These are phyloP conservation scores for Callocephalon fimbriatum DNA, from an alignment of 2,113 vertebrate genomes.

Conservation along the genomic window DNA sequence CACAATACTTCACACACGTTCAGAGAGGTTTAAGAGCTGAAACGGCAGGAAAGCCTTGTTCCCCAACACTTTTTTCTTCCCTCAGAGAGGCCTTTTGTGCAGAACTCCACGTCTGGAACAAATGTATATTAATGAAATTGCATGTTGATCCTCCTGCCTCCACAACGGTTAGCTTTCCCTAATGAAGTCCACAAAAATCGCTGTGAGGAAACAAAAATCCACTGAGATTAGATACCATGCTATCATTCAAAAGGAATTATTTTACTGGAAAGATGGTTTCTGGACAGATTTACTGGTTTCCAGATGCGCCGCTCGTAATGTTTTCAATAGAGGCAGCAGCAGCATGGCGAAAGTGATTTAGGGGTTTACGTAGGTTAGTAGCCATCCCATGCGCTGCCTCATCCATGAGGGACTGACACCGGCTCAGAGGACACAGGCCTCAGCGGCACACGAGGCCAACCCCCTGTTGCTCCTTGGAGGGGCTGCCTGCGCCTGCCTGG, in stretches of 20 bases:
- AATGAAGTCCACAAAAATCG: constrained; percentile 49
- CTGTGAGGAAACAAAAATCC: constrained; percentile 43
- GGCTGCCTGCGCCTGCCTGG: not conserved
- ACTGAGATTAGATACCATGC: not conserved
- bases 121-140: constrained; percentile 66
- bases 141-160: constrained; percentile 29
- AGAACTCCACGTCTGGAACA: constrained; percentile 53
- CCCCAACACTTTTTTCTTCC: constrained; percentile 48
- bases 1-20: constrained; percentile 52
- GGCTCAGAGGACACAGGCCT: not conserved
- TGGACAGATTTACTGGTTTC: constrained; percentile 64
- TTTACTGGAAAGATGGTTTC: constrained; percentile 56
- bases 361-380: constrained; percentile 18
- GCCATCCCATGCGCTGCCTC: not conserved
- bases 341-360: constrained; percentile 29
- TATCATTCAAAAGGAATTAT: constrained; percentile 56
- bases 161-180: constrained; percentile 41
- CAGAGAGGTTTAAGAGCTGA: constrained; percentile 47
- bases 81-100: constrained; percentile 68
- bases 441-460: rapidly evolving
- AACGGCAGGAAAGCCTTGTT: constrained; percentile 61
- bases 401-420: not conserved
- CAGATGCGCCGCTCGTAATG: constrained; percentile 68
- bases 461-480: not conserved
- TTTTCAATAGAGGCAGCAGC: constrained; percentile 58